Conservation (phyloP, 2,888 invertebrate genomes). For the Acronicta alni region DNA sequence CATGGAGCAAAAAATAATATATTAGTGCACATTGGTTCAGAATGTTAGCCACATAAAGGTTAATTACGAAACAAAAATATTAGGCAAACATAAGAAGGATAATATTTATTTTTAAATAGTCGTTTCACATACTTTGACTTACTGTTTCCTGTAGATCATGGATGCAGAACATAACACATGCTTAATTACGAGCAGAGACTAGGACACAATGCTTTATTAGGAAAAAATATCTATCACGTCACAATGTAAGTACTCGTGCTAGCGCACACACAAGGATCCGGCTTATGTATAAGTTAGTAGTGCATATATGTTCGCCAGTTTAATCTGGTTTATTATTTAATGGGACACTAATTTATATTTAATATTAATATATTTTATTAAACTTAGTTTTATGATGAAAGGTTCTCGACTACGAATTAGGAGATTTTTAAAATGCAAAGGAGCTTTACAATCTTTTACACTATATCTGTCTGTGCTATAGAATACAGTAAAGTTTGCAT, state of each 20-base stretch:
- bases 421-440: neutral
- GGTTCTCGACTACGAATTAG: neutral
- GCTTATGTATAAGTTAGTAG: slow-evolving; percentile 56
- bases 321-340: slow-evolving; percentile 16
- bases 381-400: slow-evolving; percentile 9
- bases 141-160: slow-evolving; percentile 93
- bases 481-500: slow-evolving; percentile 8
- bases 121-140: slow-evolving; percentile 90
- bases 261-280: slow-evolving; percentile 82
- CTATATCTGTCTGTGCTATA: slow-evolving; percentile 31
- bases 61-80: slow-evolving; percentile 77
- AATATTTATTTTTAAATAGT: slow-evolving; percentile 70
- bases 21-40: slow-evolving; percentile 75
- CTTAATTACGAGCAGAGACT: slow-evolving; percentile 83
- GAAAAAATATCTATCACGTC: slow-evolving; percentile 59
- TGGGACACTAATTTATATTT: slow-evolving; percentile 21
- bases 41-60: slow-evolving; percentile 86
- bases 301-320: slow-evolving; percentile 26
- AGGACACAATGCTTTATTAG: slow-evolving; percentile 72
- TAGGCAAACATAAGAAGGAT: slow-evolving; percentile 77
- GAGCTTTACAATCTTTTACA: slow-evolving; percentile 14
- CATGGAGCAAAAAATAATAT: slow-evolving; percentile 70
- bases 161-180: slow-evolving; percentile 89
- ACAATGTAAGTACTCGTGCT: slow-evolving; percentile 60
- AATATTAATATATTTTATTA: neutral